Conservation (phyloP, 2,797 vertebrate species). For the Chiroxiphia lanceolata region DNA sequence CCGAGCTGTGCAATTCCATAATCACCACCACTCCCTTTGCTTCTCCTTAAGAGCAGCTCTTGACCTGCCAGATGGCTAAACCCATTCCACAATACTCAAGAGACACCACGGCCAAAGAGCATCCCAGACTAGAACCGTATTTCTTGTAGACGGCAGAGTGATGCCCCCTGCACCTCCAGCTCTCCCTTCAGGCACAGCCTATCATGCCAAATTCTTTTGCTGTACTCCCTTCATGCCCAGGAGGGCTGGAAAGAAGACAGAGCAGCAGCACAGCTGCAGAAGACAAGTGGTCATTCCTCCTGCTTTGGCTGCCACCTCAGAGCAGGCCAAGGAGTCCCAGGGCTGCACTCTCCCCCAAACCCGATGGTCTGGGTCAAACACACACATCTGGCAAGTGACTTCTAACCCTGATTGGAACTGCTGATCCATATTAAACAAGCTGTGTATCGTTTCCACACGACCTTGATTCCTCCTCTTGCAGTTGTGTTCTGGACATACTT, state of each 20-base stretch:
- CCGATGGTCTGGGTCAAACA: fast-evolving
- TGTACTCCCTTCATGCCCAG: background rate
- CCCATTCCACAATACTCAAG: fast-evolving
- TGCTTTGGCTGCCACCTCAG: background rate
- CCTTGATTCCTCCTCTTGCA: background rate
- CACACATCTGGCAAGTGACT: background rate
- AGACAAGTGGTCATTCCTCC: background rate
- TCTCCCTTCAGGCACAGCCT: background rate
- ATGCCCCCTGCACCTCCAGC: background rate
- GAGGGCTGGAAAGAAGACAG: background rate
- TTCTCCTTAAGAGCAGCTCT: background rate
- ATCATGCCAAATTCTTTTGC: background rate
- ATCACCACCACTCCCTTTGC: background rate
- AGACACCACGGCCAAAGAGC: background rate
- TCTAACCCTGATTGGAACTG: background rate
- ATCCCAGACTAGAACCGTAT: background rate
- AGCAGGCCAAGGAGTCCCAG: fast-evolving
- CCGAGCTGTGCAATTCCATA: background rate
- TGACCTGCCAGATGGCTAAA: background rate
- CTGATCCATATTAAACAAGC: background rate
- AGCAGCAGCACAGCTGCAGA: background rate
- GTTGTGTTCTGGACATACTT: background rate
- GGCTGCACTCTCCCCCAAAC: background rate
- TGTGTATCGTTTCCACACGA: background rate
- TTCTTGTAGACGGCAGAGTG: fast-evolving